A percentile compares a stretch with the other conserved stretches of the same genome.
phyloP scores from a whole-genome alignment of 2,113 vertebrate species.

The Antigone vipio region DNA sequence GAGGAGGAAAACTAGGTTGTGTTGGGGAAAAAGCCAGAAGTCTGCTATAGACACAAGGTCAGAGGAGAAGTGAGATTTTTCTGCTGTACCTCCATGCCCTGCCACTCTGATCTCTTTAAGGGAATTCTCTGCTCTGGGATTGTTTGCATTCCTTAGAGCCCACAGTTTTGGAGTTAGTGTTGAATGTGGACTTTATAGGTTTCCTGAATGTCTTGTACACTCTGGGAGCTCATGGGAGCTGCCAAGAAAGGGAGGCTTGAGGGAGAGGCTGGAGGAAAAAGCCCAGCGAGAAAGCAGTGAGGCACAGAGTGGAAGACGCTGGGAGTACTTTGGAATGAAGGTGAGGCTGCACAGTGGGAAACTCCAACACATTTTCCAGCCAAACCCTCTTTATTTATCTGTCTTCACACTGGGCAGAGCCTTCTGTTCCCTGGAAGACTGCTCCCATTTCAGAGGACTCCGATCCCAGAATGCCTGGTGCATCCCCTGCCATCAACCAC shows the following conservation, averaged over 20 bases:
- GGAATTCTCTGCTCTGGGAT: conserved; percentile 5
- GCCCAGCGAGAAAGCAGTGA: neutral
- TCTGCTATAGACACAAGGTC: neutral
- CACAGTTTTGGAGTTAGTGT: neutral
- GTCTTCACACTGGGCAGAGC: neutral
- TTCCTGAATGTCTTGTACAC: neutral
- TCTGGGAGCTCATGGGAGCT: neutral
- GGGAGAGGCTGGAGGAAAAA: neutral
- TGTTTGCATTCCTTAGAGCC: conserved; percentile 18
- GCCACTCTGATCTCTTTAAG: neutral
- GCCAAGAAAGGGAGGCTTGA: conserved; percentile 6
- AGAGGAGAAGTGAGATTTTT: neutral
- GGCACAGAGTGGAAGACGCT: neutral
- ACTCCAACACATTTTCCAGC: neutral
- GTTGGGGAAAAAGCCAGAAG: neutral
- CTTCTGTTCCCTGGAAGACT: neutral
- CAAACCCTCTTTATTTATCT: neutral
- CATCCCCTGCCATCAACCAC: neutral
- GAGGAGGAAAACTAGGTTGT: neutral
- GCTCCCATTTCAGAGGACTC: neutral
- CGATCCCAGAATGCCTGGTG: neutral
- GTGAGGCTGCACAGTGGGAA: neutral
- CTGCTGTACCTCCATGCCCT: neutral
- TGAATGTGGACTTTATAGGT: conserved; percentile 43
- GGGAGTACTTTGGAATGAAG: neutral